A percentile compares a stretch with the other conserved stretches of the same genome.
These are phyloP conservation scores for Charanyca ferruginea DNA, from an alignment of 2,888 invertebrate genomes.

Conservation along the genomic window DNA sequence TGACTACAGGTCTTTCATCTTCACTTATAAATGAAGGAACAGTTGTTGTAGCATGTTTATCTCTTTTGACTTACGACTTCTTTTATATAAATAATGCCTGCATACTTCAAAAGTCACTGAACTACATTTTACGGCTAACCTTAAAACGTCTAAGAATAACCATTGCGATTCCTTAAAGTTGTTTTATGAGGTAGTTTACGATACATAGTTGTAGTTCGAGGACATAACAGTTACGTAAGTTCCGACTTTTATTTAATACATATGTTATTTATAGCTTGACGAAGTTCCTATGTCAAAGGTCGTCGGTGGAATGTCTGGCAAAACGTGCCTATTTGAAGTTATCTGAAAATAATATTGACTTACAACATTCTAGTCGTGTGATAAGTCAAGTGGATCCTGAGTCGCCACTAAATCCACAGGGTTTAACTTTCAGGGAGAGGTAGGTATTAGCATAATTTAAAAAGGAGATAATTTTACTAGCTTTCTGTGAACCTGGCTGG, in stretches of 20 bases:
- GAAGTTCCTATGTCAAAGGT: slow-evolving; percentile 30
- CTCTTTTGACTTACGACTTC: slow-evolving; percentile 15
- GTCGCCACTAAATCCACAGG: not conserved
- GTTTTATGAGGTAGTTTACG: slow-evolving; percentile 55
- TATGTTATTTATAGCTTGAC: slow-evolving; percentile 20
- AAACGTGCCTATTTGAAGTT: slow-evolving; percentile 5
- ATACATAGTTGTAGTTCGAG: slow-evolving; percentile 35
- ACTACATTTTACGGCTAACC: slow-evolving; percentile 41
- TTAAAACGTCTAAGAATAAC: slow-evolving; percentile 39
- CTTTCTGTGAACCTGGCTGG: no score
- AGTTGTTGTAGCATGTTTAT: slow-evolving; percentile 37
- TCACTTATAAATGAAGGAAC: slow-evolving; percentile 8
- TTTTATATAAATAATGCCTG: slow-evolving; percentile 23
- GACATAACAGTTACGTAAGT: slow-evolving; percentile 31
- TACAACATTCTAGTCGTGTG: slow-evolving; percentile 10
- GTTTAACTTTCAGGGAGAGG: not conserved
- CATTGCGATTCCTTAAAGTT: slow-evolving; percentile 29
- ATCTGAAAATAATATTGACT: slow-evolving; percentile 16
- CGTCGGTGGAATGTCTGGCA: slow-evolving; percentile 38
- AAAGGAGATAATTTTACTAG: no score
- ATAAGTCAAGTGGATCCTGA: slow-evolving; percentile 15
- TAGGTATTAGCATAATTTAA: no score
- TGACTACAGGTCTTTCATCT: not conserved
- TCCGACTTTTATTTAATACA: slow-evolving; percentile 27
- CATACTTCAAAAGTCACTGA: slow-evolving; percentile 39